Conservation (phyloP, 2,113 vertebrate species). For the Actenoides lindsayi region DNA sequence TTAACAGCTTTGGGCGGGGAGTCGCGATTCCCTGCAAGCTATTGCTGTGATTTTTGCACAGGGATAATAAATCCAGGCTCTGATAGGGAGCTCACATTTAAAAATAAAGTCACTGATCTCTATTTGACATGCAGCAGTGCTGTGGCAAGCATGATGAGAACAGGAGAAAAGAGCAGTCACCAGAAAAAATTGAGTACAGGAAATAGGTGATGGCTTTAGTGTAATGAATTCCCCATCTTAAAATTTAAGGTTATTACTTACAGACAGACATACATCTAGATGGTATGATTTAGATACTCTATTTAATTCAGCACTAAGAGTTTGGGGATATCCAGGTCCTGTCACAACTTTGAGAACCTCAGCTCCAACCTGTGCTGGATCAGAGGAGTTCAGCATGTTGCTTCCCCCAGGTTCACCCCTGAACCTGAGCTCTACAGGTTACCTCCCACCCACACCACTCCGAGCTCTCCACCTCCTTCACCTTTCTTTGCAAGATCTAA, state of each 20-base stretch:
- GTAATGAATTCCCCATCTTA: conserved; percentile 28
- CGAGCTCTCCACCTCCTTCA: not conserved
- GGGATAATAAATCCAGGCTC: conserved; percentile 8
- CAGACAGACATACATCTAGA: not conserved
- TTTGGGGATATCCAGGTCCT: not conserved
- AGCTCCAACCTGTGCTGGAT: not conserved
- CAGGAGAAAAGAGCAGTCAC: conserved; percentile 31
- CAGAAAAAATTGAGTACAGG: conserved; percentile 13
- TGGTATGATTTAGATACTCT: conserved; percentile 1
- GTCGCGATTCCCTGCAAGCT: not conserved
- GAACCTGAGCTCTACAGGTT: rapidly evolving
- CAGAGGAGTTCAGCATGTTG: not conserved
- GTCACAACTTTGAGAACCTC: not conserved
- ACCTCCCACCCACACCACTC: not conserved
- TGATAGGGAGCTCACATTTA: not conserved
- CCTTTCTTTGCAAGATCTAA: not conserved
- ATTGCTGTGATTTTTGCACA: not conserved
- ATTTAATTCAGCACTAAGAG: not conserved
- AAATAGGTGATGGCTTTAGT: conserved; percentile 21
- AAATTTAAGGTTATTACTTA: conserved; percentile 14
- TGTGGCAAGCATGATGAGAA: conserved; percentile 2
- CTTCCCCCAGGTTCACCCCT: not conserved
- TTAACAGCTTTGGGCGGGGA: not conserved
- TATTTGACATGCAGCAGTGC: conserved; percentile 19
- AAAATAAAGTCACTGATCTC: conserved; percentile 44